These are phyloP conservation scores for Lycaena phlaeas DNA, from an alignment of 2,888 invertebrate genomes.

Conservation along the genomic window DNA sequence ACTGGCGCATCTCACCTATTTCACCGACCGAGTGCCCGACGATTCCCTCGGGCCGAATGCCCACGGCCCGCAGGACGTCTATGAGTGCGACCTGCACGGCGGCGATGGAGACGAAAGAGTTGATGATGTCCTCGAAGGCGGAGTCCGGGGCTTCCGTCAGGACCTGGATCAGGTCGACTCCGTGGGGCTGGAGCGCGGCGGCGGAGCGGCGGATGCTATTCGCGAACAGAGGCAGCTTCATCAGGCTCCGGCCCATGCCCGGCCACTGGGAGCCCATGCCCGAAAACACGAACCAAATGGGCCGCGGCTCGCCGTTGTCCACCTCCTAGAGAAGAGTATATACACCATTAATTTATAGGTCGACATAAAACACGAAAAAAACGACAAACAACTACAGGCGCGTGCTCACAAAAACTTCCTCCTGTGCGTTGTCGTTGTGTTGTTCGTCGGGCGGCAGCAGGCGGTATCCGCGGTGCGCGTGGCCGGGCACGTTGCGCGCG, in stretches of 20 bases:
- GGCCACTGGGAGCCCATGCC: conserved; percentile 99
- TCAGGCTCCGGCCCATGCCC: conserved; percentile 92
- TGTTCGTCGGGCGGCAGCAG: conserved; percentile 82
- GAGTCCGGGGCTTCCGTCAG: conserved; percentile 82
- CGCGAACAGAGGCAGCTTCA: conserved; percentile 87
- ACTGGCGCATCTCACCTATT: conserved; percentile 73
- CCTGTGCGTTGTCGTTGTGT: conserved; percentile 50
- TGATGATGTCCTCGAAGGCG: conserved; percentile 88
- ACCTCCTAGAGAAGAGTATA: conserved; percentile 29
- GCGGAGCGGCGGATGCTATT: conserved; percentile 84
- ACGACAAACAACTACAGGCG: neutral
- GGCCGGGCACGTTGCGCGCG: conserved; percentile 79
- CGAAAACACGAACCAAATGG: conserved; percentile 95
- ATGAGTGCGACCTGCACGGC: conserved; percentile 97
- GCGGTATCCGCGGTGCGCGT: conserved; percentile 86
- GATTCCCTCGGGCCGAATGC: conserved; percentile 92
- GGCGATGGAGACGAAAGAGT: conserved; percentile 94
- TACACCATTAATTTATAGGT: neutral
- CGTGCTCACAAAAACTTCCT: conserved; percentile 20
- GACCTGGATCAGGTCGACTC: conserved; percentile 86
- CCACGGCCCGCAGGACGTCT: conserved; percentile 83
- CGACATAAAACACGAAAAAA: too few species aligned
- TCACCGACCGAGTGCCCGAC: conserved; percentile 97
- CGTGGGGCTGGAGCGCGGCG: conserved; percentile 82
- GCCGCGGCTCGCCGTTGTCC: conserved; percentile 76